Base-by-base conservation (phyloP, 2,797 vertebrate genomes). In the Pyrocephalus nanus region DNA sequence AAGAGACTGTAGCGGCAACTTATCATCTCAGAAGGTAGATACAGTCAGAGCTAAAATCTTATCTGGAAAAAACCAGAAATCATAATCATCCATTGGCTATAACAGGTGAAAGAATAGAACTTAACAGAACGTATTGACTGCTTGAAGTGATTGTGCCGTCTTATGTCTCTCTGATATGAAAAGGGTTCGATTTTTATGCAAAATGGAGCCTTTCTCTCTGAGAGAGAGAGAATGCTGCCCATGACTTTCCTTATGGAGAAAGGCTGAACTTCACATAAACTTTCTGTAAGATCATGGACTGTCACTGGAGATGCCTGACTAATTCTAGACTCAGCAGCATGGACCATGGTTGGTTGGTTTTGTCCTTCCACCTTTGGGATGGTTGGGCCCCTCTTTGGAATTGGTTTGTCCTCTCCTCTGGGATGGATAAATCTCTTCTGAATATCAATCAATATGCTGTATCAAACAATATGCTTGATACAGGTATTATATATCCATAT, bases 211-310 rank as follows among this genome's bases (percentile, higher is more conserved):
- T 48, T 69, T 43, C 3, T 40, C 19, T 30, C 25, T 54, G 8
- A 58, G 21, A 77, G 40, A 47, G 21, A 48, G 22, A 48, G 47
- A 23, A 48, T 73, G 32, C 18, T 50, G 8, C 16, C 34, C 13
- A 7, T 29, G 21, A 2, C 2, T 74, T 54, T 64, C 60, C 15
- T 45, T 50, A 17, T 3, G 14, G 27, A 15, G 72, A 45, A 38
- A 62, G 11, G 2, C 5, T 76, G 32, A 72, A 47, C 11, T 61
- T 66, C 26, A 23, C 30, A 51, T 0, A 40, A 72, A 15, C 0
- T 0, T 65, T 54, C 12, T 54, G 12, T 48, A 34, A 34, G 34
- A 23, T 20, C 0, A 0, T 14, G 30, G 25, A 20, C 21, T 32
- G 4, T 26, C 9, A 26, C 21, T 21, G n/a, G 61, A 34, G 21